Conservation (phyloP, 2,888 invertebrate species). For the Pterobdella sp. region DNA sequence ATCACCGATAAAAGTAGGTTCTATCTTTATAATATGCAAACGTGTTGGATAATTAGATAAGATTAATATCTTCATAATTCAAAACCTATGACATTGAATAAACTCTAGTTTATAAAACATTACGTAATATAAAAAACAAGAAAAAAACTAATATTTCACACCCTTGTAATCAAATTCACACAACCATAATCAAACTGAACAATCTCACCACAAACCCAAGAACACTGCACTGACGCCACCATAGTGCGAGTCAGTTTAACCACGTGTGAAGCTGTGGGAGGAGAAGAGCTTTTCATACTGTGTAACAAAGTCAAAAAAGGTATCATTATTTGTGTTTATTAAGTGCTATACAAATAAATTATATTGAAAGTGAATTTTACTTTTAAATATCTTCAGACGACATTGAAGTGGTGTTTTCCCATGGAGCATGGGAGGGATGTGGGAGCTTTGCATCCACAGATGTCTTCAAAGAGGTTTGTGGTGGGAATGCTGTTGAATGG, state of each 20-base stretch:
- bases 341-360: neutral
- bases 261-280: neutral
- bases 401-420: neutral
- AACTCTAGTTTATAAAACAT: no score
- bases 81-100: no score
- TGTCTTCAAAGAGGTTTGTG: conserved; percentile 9
- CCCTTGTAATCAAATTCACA: no score
- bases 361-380: neutral
- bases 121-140: no score
- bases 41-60: no score
- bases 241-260: neutral
- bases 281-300: neutral
- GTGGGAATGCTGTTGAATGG: no score
- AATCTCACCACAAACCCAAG: no score
- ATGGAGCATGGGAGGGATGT: neutral
- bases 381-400: neutral
- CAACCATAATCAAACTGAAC: no score
- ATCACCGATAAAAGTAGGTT: neutral
- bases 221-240: conserved; percentile 2
- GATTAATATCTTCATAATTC: no score
- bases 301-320: conserved; percentile 16
- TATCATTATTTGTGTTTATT: neutral
- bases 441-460: neutral
- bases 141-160: no score
- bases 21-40: neutral